Conservation (phyloP, 2,888 invertebrate genomes). For the Philhelius pedissequus region DNA sequence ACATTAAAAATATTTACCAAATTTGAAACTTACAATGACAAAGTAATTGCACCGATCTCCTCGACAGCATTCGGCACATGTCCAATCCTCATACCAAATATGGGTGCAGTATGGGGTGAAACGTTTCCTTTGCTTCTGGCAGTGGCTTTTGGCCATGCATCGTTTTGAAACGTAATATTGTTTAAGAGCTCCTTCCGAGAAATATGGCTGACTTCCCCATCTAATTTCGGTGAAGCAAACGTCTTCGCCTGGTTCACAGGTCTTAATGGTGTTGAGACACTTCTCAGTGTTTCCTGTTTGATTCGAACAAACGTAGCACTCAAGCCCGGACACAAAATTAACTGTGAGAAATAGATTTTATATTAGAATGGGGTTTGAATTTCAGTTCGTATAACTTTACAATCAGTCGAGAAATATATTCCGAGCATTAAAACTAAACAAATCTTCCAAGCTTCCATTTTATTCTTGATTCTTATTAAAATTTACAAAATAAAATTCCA, state of each 20-base stretch:
- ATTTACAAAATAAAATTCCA: neutral
- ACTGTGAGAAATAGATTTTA: constrained; percentile 66
- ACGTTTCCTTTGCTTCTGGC: constrained; percentile 85
- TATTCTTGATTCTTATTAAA: too few species aligned
- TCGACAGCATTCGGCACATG: constrained; percentile 96
- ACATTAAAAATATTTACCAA: accelerated
- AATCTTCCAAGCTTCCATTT: constrained; percentile 72
- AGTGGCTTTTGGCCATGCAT: constrained; percentile 90
- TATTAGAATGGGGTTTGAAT: neutral
- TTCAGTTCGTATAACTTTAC: constrained; percentile 66
- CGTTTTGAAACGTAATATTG: constrained; percentile 95
- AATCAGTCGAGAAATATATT: constrained; percentile 73
- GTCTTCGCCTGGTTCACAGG: constrained; percentile 89
- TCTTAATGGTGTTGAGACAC: constrained; percentile 93
- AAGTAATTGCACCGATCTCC: constrained; percentile 98
- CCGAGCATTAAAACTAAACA: constrained; percentile 70
- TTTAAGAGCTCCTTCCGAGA: constrained; percentile 94
- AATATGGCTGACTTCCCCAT: constrained; percentile 96
- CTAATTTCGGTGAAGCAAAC: constrained; percentile 87
- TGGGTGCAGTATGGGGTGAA: constrained; percentile 91
- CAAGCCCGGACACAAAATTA: constrained; percentile 81
- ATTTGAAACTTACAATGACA: constrained; percentile 88
- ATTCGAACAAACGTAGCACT: constrained; percentile 96
- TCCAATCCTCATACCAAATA: constrained; percentile 98
- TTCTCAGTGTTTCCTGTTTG: constrained; percentile 96